phyloP scores from a whole-genome alignment of 2,797 vertebrate genomes.

The Dromococcyx pavoninus region DNA sequence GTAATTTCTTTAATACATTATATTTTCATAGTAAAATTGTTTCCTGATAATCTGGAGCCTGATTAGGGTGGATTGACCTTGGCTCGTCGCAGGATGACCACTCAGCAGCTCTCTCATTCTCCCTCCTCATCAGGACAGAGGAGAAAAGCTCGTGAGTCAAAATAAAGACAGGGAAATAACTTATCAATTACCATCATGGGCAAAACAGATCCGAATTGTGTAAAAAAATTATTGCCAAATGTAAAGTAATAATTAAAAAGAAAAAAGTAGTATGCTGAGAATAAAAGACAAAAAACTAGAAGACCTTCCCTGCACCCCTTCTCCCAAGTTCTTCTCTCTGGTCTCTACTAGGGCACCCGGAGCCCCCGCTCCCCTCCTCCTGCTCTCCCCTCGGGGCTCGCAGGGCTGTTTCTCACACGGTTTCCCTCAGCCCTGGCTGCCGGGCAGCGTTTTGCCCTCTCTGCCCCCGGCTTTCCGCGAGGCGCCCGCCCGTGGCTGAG shows the following conservation, averaged over 20 bases:
- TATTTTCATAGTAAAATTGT: neutral
- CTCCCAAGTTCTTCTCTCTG: neutral
- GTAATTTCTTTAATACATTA: neutral
- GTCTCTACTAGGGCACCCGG: no score
- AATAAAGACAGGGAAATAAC: neutral
- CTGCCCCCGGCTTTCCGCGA: neutral
- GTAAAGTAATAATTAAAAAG: neutral
- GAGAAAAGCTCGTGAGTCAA: neutral
- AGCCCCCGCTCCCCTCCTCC: neutral
- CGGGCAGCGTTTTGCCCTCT: fast-evolving
- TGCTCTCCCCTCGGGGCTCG: no score
- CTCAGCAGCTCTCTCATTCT: neutral
- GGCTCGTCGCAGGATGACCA: neutral
- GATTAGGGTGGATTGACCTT: neutral
- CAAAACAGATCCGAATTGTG: neutral
- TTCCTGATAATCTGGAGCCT: neutral
- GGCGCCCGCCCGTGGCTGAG: fast-evolving
- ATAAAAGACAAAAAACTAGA: neutral
- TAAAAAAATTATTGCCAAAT: neutral
- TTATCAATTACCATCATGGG: neutral
- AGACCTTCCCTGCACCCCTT: no score
- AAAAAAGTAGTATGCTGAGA: neutral
- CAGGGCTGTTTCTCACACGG: neutral
- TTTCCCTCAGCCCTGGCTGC: neutral
- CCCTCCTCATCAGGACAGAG: no score